A percentile compares a stretch with the other conserved stretches of the same genome.
These are phyloP conservation scores for Cercocebus atys DNA, from an alignment of 2,113 vertebrate genomes.

Conservation along the genomic window DNA sequence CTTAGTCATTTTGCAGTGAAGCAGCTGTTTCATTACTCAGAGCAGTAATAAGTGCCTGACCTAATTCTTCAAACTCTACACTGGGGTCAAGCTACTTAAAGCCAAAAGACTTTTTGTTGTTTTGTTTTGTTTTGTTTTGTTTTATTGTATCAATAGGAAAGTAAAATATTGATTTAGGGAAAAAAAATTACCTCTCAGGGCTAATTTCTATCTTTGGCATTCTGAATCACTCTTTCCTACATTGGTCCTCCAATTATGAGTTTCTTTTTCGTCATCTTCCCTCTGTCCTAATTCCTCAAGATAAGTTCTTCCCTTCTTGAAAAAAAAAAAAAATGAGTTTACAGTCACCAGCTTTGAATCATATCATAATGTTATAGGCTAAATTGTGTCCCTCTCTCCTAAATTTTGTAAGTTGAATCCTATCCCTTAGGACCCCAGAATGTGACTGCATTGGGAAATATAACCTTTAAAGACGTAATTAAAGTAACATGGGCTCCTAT, in stretches of 20 bases:
- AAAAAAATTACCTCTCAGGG: neutral
- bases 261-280: neutral
- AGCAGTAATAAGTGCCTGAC: neutral
- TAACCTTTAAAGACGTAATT: neutral
- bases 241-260: neutral
- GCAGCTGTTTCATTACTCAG: neutral
- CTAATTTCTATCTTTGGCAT: neutral
- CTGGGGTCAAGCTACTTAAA: neutral
- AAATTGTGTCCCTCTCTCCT: neutral
- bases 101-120: neutral
- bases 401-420: neutral
- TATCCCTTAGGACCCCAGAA: neutral
- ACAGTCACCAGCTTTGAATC: neutral
- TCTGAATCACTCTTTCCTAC: neutral
- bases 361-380: neutral
- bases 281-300: neutral
- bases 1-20: neutral
- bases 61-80: neutral
- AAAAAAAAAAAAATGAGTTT: neutral
- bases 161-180: neutral
- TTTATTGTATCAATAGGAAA: neutral
- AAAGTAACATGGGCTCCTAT: neutral
- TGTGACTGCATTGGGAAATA: neutral
- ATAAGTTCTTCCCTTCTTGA: neutral
- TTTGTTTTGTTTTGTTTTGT: neutral